phyloP scores from a whole-genome alignment of 2,888 invertebrate genomes.

The Phyllotreta striolata region DNA sequence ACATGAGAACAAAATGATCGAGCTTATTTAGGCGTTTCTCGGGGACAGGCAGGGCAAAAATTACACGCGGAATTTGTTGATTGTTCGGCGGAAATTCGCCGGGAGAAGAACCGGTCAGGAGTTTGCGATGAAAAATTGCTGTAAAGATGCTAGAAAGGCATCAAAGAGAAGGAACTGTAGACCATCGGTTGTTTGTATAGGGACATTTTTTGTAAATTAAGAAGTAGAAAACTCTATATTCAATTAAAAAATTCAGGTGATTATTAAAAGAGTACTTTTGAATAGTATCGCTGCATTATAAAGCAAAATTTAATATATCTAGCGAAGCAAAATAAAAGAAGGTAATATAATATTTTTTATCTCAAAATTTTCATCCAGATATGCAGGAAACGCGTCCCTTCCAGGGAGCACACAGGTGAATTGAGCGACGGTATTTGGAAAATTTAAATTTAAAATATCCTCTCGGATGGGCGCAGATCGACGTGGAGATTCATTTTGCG shows the following conservation, averaged over 20 bases:
- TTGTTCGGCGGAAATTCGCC: neutral
- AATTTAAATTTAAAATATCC: slow-evolving; percentile 41
- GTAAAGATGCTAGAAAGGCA: too few species aligned
- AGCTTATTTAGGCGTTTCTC: slow-evolving; percentile 9
- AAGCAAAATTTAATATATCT: too few species aligned
- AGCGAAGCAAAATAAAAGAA: neutral
- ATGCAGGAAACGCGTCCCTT: neutral
- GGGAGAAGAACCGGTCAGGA: too few species aligned
- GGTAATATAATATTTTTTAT: neutral
- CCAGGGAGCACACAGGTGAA: slow-evolving; percentile 31
- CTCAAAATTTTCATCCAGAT: neutral
- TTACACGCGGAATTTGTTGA: neutral
- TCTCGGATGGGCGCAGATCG: slow-evolving; percentile 35
- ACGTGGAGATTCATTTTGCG: slow-evolving; percentile 35
- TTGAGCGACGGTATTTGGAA: slow-evolving; percentile 35
- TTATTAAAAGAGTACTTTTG: too few species aligned
- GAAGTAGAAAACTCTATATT: too few species aligned
- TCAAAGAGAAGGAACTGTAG: too few species aligned
- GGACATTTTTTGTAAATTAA: too few species aligned
- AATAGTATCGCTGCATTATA: too few species aligned
- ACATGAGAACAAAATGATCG: slow-evolving; percentile 6
- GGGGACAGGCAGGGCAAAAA: neutral
- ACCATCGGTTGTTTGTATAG: too few species aligned
- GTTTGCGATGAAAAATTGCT: too few species aligned
- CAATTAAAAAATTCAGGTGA: too few species aligned